Evolutionary conservation across 2,888 invertebrate species (phyloP).

Genomic region (Sesia bembeciformis): DNA sequence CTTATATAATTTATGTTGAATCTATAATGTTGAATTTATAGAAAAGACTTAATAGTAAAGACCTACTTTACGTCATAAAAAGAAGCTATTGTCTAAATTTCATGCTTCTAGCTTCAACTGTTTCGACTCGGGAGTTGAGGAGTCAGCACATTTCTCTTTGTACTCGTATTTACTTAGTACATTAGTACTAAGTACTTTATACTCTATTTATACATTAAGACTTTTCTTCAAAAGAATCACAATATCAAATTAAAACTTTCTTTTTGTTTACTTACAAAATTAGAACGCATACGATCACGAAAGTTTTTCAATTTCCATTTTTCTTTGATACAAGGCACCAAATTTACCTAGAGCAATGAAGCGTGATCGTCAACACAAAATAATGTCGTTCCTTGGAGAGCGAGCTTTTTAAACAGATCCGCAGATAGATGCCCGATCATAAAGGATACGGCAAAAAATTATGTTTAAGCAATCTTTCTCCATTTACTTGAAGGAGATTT

Average conservation of each 20-base stretch:
- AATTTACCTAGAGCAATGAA: constrained; percentile 5
- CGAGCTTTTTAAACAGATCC: constrained; percentile 1
- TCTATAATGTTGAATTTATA: no score
- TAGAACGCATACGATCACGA: not conserved
- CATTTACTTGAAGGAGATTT: not conserved
- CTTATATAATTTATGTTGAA: no score
- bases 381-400: constrained; percentile 4
- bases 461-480: not conserved
- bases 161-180: no score
- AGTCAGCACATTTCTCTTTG: no score
- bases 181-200: no score
- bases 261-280: not conserved
- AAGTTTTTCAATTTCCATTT: constrained; percentile 3
- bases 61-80: no score
- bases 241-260: not conserved
- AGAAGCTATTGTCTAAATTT: no score
- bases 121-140: no score
- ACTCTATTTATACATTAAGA: not conserved
- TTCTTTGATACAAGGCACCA: constrained; percentile 1
- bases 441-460: constrained; percentile 5
- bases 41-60: no score
- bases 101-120: no score
- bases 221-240: not conserved
- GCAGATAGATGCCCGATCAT: constrained; percentile 5
- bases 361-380: constrained; percentile 4